phyloP scores from a whole-genome alignment of 1,140 invertebrate genomes.

The Drosophila ambigua region DNA sequence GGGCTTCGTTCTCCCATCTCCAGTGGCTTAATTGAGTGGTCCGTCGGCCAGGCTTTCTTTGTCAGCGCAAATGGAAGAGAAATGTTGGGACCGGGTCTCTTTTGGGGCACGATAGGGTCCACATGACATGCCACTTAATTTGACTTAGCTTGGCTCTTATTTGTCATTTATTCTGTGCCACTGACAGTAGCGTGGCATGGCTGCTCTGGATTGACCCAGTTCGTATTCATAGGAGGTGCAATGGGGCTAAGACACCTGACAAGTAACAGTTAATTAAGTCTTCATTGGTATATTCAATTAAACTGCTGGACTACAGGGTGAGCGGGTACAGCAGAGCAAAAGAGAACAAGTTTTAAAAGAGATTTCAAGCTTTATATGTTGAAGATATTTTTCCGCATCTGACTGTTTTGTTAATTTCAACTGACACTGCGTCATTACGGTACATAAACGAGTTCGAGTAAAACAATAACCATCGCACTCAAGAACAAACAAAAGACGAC shows the following conservation, averaged over 20 bases:
- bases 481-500: constrained; percentile 40
- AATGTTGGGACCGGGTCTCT: constrained; percentile 42
- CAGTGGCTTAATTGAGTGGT: constrained; percentile 68
- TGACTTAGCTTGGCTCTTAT: constrained; percentile 15
- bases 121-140: constrained; percentile 51
- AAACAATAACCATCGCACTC: constrained; percentile 46
- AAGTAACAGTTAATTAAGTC: constrained; percentile 9
- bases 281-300: not conserved
- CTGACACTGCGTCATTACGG: constrained; percentile 17
- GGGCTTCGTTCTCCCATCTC: constrained; percentile 28
- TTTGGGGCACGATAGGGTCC: constrained; percentile 7
- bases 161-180: constrained; percentile 40
- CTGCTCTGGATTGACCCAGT: constrained; percentile 9
- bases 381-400: not conserved
- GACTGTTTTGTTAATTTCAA: constrained; percentile 56
- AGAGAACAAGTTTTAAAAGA: too few species aligned
- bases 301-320: too few species aligned
- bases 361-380: too few species aligned
- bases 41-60: constrained; percentile 43
- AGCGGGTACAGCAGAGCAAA: too few species aligned
- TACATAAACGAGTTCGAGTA: too few species aligned
- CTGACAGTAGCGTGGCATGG: constrained; percentile 35
- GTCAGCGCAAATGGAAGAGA: constrained; percentile 53
- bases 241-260: not conserved
- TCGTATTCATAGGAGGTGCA: constrained; percentile 3